These are phyloP conservation scores for Oryzias melastigma DNA, from an alignment of 2,113 vertebrate genomes.

Conservation along the genomic window DNA sequence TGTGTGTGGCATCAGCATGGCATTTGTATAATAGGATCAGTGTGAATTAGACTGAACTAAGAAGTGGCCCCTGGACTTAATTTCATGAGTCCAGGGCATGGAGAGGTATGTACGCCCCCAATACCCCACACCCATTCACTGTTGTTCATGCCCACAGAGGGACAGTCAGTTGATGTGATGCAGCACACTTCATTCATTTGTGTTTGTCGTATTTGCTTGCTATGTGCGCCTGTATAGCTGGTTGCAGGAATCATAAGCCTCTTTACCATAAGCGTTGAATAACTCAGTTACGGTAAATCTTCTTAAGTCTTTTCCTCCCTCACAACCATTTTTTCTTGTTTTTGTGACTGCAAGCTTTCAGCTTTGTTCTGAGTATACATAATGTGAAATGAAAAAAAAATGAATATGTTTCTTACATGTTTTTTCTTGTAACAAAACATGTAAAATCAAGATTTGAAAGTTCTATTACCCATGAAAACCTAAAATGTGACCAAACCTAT, in stretches of 20 bases:
- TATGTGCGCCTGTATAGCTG: conserved; percentile 23
- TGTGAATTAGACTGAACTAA: conserved; percentile 87
- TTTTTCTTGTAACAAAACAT: background rate
- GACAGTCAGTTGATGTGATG: conserved; percentile 19
- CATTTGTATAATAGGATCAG: conserved; percentile 85
- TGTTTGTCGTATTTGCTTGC: background rate
- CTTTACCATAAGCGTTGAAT: conserved; percentile 94
- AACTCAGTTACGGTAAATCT: conserved; percentile 87
- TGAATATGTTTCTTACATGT: background rate
- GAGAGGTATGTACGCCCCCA: background rate
- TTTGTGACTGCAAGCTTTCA: background rate
- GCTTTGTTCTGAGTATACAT: background rate
- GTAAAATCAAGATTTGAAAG: background rate
- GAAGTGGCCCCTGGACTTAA: conserved; percentile 67
- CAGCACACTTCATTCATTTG: background rate
- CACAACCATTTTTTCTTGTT: conserved; percentile 4
- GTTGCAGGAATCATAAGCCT: conserved; percentile 77
- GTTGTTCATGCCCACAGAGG: conserved; percentile 1
- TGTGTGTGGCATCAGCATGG: background rate
- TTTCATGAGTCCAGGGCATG: conserved; percentile 6
- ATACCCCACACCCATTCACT: background rate
- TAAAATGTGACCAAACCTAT: conserved; percentile 12
- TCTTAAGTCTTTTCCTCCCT: conserved; percentile 71
- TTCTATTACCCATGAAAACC: background rate
- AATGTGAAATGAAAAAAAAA: background rate